Conservation (phyloP, 2,797 vertebrate genomes). For the Miichthys miiuy region DNA sequence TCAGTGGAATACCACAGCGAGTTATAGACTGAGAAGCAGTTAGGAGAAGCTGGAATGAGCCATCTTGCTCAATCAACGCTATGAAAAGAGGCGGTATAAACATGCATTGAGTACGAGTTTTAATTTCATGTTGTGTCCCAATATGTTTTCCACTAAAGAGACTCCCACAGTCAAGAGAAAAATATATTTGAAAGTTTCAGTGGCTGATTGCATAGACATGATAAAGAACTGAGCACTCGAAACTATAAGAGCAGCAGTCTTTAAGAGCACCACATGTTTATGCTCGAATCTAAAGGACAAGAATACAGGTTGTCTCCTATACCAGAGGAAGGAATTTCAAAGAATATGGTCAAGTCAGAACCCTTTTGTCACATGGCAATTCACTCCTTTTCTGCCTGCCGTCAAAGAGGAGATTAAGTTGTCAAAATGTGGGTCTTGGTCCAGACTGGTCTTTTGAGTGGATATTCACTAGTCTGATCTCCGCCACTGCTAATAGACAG, state of each 20-base stretch:
- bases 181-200: constrained; percentile 13
- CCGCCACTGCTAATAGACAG: constrained; percentile 81
- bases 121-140: constrained; percentile 37
- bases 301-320: constrained; percentile 49
- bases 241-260: not conserved
- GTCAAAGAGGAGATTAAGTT: constrained; percentile 87
- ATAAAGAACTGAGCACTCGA: not conserved
- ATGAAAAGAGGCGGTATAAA: constrained; percentile 56
- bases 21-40: constrained; percentile 51
- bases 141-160: constrained; percentile 21
- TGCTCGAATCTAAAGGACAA: constrained; percentile 7
- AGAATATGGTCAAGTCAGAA: constrained; percentile 78
- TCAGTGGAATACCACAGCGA: constrained; percentile 84
- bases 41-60: constrained; percentile 49
- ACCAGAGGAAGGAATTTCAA: constrained; percentile 67
- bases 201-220: not conserved
- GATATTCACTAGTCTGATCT: constrained; percentile 86
- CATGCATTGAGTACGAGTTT: constrained; percentile 36
- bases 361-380: constrained; percentile 76
- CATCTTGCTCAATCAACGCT: constrained; percentile 61
- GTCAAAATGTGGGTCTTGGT: constrained; percentile 85
- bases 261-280: constrained; percentile 24
- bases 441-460: constrained; percentile 87
- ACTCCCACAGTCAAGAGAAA: constrained; percentile 9
- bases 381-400: constrained; percentile 73